A percentile compares a stretch with the other conserved stretches of the same genome.
Evolutionary conservation across 2,797 vertebrate species (phyloP).

Genomic region (Enteromius thamalakanensis): DNA sequence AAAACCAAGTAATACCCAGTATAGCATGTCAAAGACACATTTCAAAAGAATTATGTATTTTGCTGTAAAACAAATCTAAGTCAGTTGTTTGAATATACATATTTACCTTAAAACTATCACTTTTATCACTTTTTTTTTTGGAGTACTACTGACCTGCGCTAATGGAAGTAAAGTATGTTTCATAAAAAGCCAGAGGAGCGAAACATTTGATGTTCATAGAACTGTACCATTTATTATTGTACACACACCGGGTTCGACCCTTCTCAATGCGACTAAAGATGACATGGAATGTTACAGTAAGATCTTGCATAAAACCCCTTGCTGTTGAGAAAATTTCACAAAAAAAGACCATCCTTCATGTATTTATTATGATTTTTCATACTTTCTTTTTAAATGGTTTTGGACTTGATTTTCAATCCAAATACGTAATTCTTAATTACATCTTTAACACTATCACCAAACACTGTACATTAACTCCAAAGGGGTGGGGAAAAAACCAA

Average conservation of each 20-base stretch:
- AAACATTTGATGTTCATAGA: conserved; percentile 82
- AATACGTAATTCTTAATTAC: conserved; percentile 81
- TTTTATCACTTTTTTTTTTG: background rate
- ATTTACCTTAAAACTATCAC: background rate
- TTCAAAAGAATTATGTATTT: background rate
- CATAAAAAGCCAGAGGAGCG: conserved; percentile 7
- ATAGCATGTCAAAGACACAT: background rate
- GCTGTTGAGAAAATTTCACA: conserved; percentile 91
- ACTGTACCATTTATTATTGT: conserved; percentile 99
- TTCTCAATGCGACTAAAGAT: conserved; percentile 91
- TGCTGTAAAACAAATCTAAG: background rate
- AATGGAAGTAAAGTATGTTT: background rate
- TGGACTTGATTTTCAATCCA: conserved; percentile 66
- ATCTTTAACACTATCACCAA: conserved; percentile 88
- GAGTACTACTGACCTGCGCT: background rate
- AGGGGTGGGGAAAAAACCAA: conserved; percentile 39
- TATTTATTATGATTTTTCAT: conserved; percentile 56
- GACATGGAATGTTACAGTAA: conserved; percentile 99
- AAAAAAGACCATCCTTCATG: conserved; percentile 81
- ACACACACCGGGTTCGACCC: conserved; percentile 89
- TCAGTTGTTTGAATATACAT: background rate
- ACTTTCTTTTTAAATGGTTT: conserved; percentile 60
- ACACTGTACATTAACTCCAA: conserved; percentile 86
- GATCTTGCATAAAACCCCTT: conserved; percentile 94
- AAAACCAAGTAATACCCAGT: background rate